These are phyloP conservation scores for Tetheella fluctuosa DNA, from an alignment of 2,888 invertebrate species.

Conservation along the genomic window DNA sequence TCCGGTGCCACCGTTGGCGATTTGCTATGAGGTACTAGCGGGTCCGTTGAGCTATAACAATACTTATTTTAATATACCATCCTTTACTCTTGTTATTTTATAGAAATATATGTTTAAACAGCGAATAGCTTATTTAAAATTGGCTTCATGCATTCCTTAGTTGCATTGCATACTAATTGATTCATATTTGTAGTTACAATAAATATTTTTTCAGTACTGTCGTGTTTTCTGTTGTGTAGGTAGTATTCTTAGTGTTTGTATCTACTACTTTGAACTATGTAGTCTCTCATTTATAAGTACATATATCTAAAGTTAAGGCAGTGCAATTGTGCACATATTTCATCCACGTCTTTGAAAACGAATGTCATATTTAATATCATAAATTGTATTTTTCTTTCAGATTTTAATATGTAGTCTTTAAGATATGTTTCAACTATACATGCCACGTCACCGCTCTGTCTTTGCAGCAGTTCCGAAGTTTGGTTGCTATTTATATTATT, in stretches of 20 bases:
- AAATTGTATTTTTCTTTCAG: not conserved
- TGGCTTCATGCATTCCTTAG: not conserved
- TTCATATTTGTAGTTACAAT: too few relatives aligned
- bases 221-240: too few relatives aligned
- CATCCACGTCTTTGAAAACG: too few relatives aligned
- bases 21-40: conserved; percentile 77
- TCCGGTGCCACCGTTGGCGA: conserved; percentile 73
- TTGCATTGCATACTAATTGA: not conserved
- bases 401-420: conserved; percentile 26
- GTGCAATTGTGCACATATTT: too few relatives aligned
- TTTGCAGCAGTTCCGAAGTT: conserved; percentile 41
- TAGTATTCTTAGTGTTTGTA: too few relatives aligned
- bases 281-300: too few relatives aligned
- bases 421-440: conserved; percentile 34
- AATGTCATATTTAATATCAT: too few relatives aligned
- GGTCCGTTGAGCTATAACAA: conserved; percentile 75
- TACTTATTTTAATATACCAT: conserved; percentile 10
- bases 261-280: too few relatives aligned
- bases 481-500: conserved; percentile 27
- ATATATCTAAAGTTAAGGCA: too few relatives aligned
- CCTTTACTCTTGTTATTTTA: not conserved
- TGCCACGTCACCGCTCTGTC: conserved; percentile 52
- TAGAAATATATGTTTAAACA: not conserved
- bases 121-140: conserved; percentile 23
- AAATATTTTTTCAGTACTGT: too few relatives aligned